Evolutionary conservation across 30 jellyfish, hydroid and myxozoan species (phyloP), one percentile per base, ranked within the genome.

Genomic region (Sanderia malayensis): DNA sequence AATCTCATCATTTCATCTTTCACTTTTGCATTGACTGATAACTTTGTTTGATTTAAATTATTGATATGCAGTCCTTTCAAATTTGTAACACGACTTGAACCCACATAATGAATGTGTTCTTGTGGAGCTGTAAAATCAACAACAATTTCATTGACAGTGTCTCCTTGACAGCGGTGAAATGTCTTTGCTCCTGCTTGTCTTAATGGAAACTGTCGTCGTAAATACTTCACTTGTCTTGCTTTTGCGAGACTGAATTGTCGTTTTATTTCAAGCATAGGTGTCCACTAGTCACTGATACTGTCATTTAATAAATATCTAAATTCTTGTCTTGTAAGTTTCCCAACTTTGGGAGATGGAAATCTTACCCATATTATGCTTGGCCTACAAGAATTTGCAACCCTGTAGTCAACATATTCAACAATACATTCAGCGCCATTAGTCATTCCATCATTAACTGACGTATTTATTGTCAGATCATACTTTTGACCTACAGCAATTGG

Each of bases 391-490:
- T 20, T 20, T 18, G 37, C 24, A 30, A 44, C 57, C 1, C 74
- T n/a, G 74, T 46, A 70, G 18, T 70, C 83, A 44, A 70, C 18
- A 7, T 44, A 15, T 31, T 27, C 23, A 46, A 70, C 30, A 18
- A 30, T 70, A 52, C 83, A 70, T 70, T 70, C 83, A 44, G 45
- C 83, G n/a, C 83, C 71, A 45, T 46, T 70, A n/a, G 83, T 41
- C 59, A 52, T 44, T 13, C 52, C 52, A 37, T 37, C 13, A 13
- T 37, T 37, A 4, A 37, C 52, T 4, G 52, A 6, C 6, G 13
- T 37, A 37, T 37, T 37, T 37, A 13, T 37, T 37, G 52, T 37
- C 13, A 37, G 13, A 37, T 37, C 52, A 37, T 37, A 70, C 45
- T 29, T 27, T 21, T 17, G 63, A 19, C 49, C 44, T 9, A 23